Evolutionary conservation across 2,113 vertebrate species (phyloP).

Genomic region (Platichthys flesus): DNA sequence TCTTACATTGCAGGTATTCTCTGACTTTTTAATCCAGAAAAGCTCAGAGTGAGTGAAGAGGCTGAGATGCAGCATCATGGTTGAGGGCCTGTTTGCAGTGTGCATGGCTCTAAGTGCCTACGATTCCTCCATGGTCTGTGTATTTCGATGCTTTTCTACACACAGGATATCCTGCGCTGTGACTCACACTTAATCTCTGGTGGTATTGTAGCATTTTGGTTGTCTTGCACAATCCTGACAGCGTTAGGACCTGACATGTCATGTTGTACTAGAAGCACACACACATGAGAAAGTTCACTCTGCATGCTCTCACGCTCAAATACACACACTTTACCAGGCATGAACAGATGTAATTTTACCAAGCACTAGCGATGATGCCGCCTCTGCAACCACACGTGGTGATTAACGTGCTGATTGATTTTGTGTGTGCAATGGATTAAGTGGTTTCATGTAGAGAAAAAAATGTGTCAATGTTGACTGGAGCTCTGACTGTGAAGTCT

Average conservation of each 20-base stretch:
- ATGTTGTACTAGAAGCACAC: not conserved
- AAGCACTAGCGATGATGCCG: not conserved
- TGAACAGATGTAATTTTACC: not conserved
- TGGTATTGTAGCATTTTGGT: conserved; percentile 34
- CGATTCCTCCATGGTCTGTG: not conserved
- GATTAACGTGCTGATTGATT: too few relatives aligned
- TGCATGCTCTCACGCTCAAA: not conserved
- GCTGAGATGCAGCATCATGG: not conserved
- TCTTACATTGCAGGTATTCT: conserved; percentile 21
- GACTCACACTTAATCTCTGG: conserved; percentile 40
- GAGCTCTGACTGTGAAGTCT: too few relatives aligned
- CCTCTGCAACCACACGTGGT: not conserved
- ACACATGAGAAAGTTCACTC: not conserved
- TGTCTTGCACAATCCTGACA: conserved; percentile 43
- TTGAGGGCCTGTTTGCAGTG: not conserved
- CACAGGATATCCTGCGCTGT: conserved; percentile 61
- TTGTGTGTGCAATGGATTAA: too few relatives aligned
- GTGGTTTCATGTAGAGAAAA: too few relatives aligned
- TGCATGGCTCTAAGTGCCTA: not conserved
- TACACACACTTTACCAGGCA: not conserved
- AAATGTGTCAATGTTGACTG: too few relatives aligned
- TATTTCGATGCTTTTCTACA: conserved; percentile 23
- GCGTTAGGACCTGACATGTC: not conserved
- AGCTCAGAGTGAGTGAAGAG: not conserved
- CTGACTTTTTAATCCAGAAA: not conserved